Conservation (phyloP, 1,140 invertebrate species). For the Sminthurides bifidus region DNA sequence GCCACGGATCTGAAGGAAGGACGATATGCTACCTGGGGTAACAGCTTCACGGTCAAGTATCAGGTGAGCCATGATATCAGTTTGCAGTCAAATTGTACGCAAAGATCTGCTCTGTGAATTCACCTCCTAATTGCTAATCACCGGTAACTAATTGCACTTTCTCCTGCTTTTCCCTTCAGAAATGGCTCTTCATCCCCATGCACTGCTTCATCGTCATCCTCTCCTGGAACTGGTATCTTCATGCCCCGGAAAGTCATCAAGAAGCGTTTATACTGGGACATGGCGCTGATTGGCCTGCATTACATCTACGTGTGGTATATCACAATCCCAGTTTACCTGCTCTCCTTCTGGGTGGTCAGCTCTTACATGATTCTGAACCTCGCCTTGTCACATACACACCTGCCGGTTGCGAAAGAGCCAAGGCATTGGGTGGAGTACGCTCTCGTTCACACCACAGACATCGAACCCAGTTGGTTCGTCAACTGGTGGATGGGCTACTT, state of each 20-base stretch:
- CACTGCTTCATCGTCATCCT: slow-evolving; percentile 5
- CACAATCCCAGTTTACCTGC: neutral
- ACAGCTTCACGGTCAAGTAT: no score
- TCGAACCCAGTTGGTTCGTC: slow-evolving; percentile 2
- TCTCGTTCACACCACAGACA: slow-evolving; percentile 7
- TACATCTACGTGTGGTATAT: neutral
- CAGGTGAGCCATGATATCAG: no score
- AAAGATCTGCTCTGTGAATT: no score
- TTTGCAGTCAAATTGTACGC: no score
- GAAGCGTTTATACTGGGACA: neutral
- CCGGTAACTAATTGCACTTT: no score
- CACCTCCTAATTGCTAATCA: no score
- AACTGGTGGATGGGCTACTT: slow-evolving; percentile 18
- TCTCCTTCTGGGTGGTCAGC: neutral
- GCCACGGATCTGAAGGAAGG: no score
- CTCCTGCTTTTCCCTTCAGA: neutral
- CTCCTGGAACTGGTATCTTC: neutral
- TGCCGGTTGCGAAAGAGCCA: slow-evolving; percentile 1
- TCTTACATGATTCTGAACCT: slow-evolving; percentile 5
- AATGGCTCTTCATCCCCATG: slow-evolving; percentile 5
- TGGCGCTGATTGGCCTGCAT: slow-evolving; percentile 2
- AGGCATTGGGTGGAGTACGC: slow-evolving; percentile 19
- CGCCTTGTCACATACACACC: slow-evolving; percentile 9
- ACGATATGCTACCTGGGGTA: no score
- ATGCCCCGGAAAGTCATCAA: slow-evolving; percentile 5